Percentiles rank a stretch among this genome's conserved stretches.
Conservation (phyloP, 2,113 vertebrate genomes). For the Grammomys surdaster region DNA sequence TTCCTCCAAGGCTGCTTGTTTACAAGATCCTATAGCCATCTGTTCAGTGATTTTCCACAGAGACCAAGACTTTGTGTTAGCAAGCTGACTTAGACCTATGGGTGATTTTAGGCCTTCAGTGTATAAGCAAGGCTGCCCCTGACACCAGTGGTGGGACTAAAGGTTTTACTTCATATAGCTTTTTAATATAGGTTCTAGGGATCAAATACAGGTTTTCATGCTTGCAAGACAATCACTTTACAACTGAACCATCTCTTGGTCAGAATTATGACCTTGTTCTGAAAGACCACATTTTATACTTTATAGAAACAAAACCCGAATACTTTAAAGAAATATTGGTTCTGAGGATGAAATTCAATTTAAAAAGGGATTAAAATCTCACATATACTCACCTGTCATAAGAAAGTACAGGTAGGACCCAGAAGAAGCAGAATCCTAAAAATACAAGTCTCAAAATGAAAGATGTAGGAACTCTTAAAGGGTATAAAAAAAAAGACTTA, state of each 20-base stretch:
- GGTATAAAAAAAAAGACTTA: not conserved
- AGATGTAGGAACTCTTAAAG: not conserved
- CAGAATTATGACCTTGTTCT: not conserved
- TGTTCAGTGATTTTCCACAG: too few relatives aligned
- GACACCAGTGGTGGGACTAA: not conserved
- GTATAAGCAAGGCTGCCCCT: too few relatives aligned
- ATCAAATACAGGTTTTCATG: not conserved
- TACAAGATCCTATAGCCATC: too few relatives aligned
- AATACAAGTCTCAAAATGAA: not conserved
- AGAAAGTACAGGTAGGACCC: not conserved
- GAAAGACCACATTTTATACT: not conserved
- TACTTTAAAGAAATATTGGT: not conserved
- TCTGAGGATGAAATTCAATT: not conserved
- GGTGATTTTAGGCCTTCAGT: too few relatives aligned
- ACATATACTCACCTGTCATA: fast-evolving
- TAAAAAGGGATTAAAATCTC: not conserved
- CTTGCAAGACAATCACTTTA: not conserved
- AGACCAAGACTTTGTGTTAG: too few relatives aligned
- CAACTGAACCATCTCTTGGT: not conserved
- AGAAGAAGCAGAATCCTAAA: not conserved
- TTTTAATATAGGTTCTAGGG: not conserved
- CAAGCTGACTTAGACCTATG: too few relatives aligned
- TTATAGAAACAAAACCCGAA: not conserved
- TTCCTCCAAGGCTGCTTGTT: too few relatives aligned
- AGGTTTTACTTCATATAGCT: too few relatives aligned